Evolutionary conservation across 2,888 invertebrate genomes (phyloP).

Genomic region (Morpho deidamia): DNA sequence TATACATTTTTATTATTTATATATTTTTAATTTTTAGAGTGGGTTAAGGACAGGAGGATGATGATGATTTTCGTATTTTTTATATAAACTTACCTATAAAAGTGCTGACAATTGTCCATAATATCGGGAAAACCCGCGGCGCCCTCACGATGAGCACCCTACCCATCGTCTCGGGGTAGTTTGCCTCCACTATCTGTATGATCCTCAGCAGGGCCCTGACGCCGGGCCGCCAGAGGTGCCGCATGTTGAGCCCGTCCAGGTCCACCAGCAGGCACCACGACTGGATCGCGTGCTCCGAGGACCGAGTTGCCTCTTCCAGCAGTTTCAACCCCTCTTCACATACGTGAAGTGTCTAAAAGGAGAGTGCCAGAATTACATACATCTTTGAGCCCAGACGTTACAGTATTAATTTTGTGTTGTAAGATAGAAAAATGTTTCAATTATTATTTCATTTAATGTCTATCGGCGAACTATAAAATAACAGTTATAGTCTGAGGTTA

Average conservation of each 20-base stretch:
- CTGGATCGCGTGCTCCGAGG: slow-evolving; percentile 89
- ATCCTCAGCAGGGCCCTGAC: slow-evolving; percentile 84
- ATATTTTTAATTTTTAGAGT: too few relatives aligned
- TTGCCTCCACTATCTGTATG: slow-evolving; percentile 88
- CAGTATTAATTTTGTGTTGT: too few relatives aligned
- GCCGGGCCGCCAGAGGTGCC: slow-evolving; percentile 96
- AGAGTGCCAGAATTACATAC: too few relatives aligned
- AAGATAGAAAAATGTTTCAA: too few relatives aligned
- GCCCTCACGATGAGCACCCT: slow-evolving; percentile 93
- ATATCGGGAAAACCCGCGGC: slow-evolving; percentile 94
- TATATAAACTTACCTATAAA: slow-evolving; percentile 84
- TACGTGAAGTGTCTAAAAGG: slow-evolving; percentile 85
- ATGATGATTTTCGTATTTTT: too few relatives aligned
- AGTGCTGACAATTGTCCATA: slow-evolving; percentile 96
- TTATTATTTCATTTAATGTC: too few relatives aligned
- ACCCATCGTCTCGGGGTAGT: slow-evolving; percentile 97
- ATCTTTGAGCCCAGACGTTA: too few relatives aligned
- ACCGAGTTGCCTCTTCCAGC: slow-evolving; percentile 90
- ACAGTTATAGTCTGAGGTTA: too few relatives aligned
- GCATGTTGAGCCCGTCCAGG: slow-evolving; percentile 95
- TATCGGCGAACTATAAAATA: too few relatives aligned
- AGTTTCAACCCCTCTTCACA: slow-evolving; percentile 94
- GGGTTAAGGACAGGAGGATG: too few relatives aligned
- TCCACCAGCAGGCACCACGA: slow-evolving; percentile 95
- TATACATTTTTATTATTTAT: too few relatives aligned